These are phyloP conservation scores for Melanostoma scalare DNA, from an alignment of 2,888 invertebrate genomes.

Conservation along the genomic window DNA sequence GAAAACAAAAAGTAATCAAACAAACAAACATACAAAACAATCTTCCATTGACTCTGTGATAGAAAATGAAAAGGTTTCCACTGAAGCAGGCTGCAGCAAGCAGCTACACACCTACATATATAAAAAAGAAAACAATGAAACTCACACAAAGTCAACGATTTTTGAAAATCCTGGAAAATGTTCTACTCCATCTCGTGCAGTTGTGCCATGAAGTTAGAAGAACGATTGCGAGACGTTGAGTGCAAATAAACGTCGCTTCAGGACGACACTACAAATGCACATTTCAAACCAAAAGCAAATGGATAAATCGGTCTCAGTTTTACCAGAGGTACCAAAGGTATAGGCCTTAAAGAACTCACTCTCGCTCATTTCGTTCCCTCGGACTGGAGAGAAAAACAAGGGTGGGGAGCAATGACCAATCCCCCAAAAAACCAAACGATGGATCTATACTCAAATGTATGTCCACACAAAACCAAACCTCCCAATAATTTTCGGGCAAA, in stretches of 20 bases:
- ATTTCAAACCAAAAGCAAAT: constrained; percentile 50
- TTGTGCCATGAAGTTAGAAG: constrained; percentile 45
- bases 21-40: constrained; percentile 42
- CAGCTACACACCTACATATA: background rate
- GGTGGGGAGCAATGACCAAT: constrained; percentile 33
- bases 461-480: constrained; percentile 65
- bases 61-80: constrained; percentile 63
- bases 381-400: background rate
- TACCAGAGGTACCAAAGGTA: constrained; percentile 27
- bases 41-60: constrained; percentile 44
- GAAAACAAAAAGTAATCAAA: constrained; percentile 38
- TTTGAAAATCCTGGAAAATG: constrained; percentile 52
- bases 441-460: constrained; percentile 62
- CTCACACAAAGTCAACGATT: constrained; percentile 14
- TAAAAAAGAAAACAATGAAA: constrained; percentile 7
- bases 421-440: constrained; percentile 65
- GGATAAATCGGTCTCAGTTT: constrained; percentile 54
- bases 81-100: constrained; percentile 29
- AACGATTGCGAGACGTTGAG: constrained; percentile 56
- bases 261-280: constrained; percentile 60
- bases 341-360: constrained; percentile 29
- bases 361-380: background rate
- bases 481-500: constrained; percentile 65
- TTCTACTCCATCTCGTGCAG: constrained; percentile 58
- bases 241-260: constrained; percentile 60